Evolutionary conservation across 2,113 vertebrate genomes (phyloP), one percentile per base, ranked within the genome.

Genomic region (Gasterosteus nipponicus): DNA sequence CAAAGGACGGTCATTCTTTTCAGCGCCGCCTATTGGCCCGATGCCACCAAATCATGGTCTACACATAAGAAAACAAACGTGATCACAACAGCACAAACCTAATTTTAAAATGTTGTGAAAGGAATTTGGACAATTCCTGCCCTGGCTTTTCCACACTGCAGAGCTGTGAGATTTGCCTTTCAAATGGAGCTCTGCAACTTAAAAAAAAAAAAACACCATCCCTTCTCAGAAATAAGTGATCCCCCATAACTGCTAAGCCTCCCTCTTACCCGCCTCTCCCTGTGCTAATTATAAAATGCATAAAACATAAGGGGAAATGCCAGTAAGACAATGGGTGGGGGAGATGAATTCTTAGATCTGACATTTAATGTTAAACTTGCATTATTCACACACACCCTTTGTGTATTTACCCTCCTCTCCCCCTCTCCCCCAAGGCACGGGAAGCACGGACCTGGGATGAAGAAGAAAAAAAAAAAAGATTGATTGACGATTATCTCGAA

Each of bases 211-310:
- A 59, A 85, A 67, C 41, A 29, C 64, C 69, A 73, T 26, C 81
- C 69, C 72, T 69, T 72, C 18, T 41, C 75, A 68, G 75, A 81
- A 80, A 73, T 75, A 88, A 80, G 66, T 22, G 31, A 58, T 62
- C 10, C 18, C 59, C 56, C 53, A 73, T 73, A 82, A 75, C 59
- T 47, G 70, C 74, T 60, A 31, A 49, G 62, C 72, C 76, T 61
- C 42, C 73, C 76, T 80, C 87, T 71, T 78, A 75, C 69, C 58
- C 0, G 86, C 19, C 47, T 19, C 47, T 10, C 47, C 89, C 87
- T 80, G 66, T 15, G 33, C 89, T 93, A 93, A 93, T 94, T 93
- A 94, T 89, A 83, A 93, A 91, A 93, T 94, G 85, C 91, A 94
- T 93, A 89, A 93, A 92, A 92, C 89, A 92, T 92, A 85, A 19